Conservation (phyloP, 1,140 invertebrate species). For the Ephestia elutella region DNA sequence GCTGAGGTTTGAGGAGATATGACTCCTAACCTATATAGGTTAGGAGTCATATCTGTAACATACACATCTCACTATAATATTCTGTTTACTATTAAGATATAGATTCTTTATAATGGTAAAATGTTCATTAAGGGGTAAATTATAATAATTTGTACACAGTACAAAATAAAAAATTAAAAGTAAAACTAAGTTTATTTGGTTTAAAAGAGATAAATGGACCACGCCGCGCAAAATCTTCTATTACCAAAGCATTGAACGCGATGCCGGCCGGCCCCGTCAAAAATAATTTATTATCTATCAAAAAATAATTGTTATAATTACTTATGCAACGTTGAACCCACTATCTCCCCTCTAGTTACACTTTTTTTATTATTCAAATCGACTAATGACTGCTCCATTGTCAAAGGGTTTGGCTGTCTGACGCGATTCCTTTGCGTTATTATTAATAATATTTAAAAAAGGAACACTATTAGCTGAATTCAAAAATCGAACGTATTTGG, state of each 20-base stretch:
- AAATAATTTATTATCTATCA: constrained; percentile 69
- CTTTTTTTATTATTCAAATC: constrained; percentile 65
- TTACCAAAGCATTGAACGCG: constrained; percentile 9
- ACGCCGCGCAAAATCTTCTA: too few species aligned
- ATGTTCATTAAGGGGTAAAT: too few species aligned
- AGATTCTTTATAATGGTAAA: too few species aligned
- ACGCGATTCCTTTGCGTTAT: constrained; percentile 16
- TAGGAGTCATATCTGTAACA: too few species aligned
- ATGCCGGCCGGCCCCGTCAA: constrained; percentile 33
- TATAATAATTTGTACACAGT: too few species aligned
- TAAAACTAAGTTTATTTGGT: too few species aligned
- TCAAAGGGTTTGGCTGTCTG: constrained; percentile 29
- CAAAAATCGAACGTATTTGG: constrained; percentile 49
- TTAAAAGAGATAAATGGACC: too few species aligned
- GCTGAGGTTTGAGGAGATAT: too few species aligned
- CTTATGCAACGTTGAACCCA: constrained; percentile 50
- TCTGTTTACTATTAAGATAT: too few species aligned
- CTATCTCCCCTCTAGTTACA: constrained; percentile 43
- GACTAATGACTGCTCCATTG: constrained; percentile 57
- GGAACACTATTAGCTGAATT: constrained; percentile 19
- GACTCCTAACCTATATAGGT: too few species aligned
- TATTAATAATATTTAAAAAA: constrained; percentile 18
- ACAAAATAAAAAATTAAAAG: too few species aligned
- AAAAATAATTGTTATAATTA: constrained; percentile 71
- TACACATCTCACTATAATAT: too few species aligned